Base-by-base conservation (phyloP, 1,140 invertebrate genomes). In the Aphaenogaster ashmeadi region DNA sequence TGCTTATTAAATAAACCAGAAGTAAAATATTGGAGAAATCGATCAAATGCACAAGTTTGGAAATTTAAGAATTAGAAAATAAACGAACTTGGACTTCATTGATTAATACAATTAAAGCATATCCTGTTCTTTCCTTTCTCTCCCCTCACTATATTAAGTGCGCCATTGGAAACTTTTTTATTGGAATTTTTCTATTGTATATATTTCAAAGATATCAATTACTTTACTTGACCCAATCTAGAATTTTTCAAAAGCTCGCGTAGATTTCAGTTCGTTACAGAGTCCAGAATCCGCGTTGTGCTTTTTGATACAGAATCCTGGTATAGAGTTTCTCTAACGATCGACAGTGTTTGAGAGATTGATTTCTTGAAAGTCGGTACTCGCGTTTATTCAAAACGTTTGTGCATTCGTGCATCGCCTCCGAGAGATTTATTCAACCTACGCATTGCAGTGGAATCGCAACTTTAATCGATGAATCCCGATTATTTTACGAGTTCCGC, bases 311-410 rank as follows among this genome's bases (percentile, higher is more conserved):
- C 6, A 71, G 36, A 81, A 71, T n/a, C n/a, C 33, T 33, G 36
- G 13, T 71, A 18, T 54, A 71, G 36, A 81, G 36, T 81, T 81
- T 54, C 47, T 69, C 6, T 27, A 54, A 81, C 36, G 11, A 41
- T 11, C 18, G 6, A 21, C 8, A 36, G 27, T 50, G 27, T 36
- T 58, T n/a, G 50, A 54, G 38, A 15, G 15, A 21, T 54, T 27
- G 44, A 72, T 72, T 81, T 47, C 33, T 72, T 38, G 15, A 72
- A 33, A 41, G 50, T 56, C 44, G 15, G 2, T 11, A 44, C 15
- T 54, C 6, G 50, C 4, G 21, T 81, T 71, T 81, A 56, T 72
- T 72, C 4, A n/a, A 56, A 81, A 72, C 3, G 41, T 60, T n/a
- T 27, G 27, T 27, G 1, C 33, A 36, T 47, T 18, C 15, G 36